Percentiles rank a stretch among this genome's conserved stretches.
Conservation (phyloP, 2,113 vertebrate species). For the Vulpes vulpes region DNA sequence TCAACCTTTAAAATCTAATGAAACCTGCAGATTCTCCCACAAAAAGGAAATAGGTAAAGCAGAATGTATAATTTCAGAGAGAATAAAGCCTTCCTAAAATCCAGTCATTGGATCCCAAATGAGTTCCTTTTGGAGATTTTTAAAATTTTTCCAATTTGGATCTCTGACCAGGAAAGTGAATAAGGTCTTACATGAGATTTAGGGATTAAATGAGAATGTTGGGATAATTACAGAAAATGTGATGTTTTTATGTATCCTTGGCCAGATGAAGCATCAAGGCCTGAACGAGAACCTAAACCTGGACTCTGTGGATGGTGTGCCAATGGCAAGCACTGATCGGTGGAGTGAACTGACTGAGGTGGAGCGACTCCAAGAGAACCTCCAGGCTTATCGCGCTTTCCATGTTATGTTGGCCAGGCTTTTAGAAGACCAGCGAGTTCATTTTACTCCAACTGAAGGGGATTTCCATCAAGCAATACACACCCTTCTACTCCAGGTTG, state of each 20-base stretch:
- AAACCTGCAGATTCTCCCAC: background rate
- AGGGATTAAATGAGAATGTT: background rate
- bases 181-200: background rate
- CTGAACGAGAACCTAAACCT: constrained; percentile 79
- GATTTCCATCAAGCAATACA: constrained; percentile 84
- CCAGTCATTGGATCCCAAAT: background rate
- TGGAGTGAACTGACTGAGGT: constrained; percentile 86
- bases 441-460: constrained; percentile 75
- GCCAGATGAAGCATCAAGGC: constrained; percentile 86
- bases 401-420: constrained; percentile 84
- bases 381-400: constrained; percentile 87
- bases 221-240: background rate
- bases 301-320: constrained; percentile 84
- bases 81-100: background rate
- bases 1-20: background rate
- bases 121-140: background rate
- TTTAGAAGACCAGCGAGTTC: constrained; percentile 86
- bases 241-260: background rate
- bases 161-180: background rate
- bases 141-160: background rate
- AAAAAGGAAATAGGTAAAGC: background rate
- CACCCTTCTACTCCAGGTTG: constrained; percentile 84
- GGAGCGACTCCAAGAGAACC: constrained; percentile 86
- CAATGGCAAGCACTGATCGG: constrained; percentile 77
- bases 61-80: background rate